Conservation (phyloP, 2,797 vertebrate genomes). For the Mormyrus proboscirostris region DNA sequence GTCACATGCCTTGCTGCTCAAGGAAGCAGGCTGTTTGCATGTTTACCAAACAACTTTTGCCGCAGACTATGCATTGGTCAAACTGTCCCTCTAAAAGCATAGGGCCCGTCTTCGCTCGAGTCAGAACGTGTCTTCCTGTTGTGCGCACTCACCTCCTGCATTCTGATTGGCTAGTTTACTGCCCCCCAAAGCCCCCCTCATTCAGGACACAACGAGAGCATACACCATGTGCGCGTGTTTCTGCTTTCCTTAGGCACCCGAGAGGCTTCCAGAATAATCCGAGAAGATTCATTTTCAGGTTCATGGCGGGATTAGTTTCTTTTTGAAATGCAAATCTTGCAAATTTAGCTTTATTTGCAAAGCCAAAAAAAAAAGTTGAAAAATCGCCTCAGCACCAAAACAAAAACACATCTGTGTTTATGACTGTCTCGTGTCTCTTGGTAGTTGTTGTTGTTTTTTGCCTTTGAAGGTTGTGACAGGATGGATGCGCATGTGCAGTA, state of each 20-base stretch:
- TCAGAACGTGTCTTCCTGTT: not conserved
- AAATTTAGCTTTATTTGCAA: not conserved
- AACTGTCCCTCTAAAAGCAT: not conserved
- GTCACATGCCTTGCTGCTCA: not conserved
- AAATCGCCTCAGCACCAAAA: constrained; percentile 11
- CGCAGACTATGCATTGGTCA: not conserved
- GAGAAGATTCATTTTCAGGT: constrained; percentile 8
- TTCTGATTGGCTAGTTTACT: not conserved
- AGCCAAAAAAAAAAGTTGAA: not conserved
- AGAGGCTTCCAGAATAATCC: not conserved
- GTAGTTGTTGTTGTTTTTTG: not conserved
- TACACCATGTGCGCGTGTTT: not conserved
- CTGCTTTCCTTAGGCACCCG: not conserved
- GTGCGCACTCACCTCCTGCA: not conserved
- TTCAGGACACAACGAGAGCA: not conserved
- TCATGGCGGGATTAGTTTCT: constrained; percentile 4
- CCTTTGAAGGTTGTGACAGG: constrained; percentile 8
- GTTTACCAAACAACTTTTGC: not conserved
- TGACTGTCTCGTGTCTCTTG: not conserved
- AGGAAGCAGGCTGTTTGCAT: not conserved
- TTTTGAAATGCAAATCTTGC: constrained; percentile 8
- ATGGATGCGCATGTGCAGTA: not conserved
- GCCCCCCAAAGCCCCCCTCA: not conserved
- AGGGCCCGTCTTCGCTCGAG: not conserved
- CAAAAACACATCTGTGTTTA: not conserved